Conservation (phyloP, 2,888 invertebrate species). For the Trissolcus japonicus region DNA sequence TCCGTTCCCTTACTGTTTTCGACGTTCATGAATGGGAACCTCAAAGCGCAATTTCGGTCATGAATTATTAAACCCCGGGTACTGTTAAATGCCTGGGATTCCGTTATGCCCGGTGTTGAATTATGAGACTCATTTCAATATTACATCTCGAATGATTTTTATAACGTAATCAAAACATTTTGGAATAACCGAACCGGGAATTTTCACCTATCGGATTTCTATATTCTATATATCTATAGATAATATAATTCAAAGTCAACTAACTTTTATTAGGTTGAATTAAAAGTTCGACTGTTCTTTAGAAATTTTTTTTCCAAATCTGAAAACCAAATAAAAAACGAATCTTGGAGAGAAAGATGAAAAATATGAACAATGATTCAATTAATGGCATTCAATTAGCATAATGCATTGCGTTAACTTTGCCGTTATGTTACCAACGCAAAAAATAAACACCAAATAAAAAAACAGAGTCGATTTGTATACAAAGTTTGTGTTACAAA, state of each 20-base stretch:
- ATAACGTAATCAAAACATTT: constrained; percentile 4
- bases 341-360: background rate
- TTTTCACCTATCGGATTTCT: too few species aligned
- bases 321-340: background rate
- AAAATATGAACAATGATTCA: constrained; percentile 23
- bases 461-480: background rate
- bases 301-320: background rate
- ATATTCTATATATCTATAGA: too few species aligned
- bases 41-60: constrained; percentile 13
- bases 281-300: too few species aligned
- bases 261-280: too few species aligned
- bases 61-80: constrained; percentile 15
- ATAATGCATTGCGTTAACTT: constrained; percentile 35
- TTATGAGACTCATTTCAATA: constrained; percentile 6
- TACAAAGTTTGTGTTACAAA: background rate
- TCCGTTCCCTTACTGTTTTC: too few species aligned
- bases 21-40: background rate
- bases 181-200: too few species aligned
- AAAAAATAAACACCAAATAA: constrained; percentile 10
- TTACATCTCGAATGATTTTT: background rate
- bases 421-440: constrained; percentile 24
- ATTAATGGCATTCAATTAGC: constrained; percentile 31
- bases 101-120: constrained; percentile 12
- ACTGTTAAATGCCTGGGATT: constrained; percentile 3
- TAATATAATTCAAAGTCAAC: too few species aligned